Percentiles rank a stretch among this genome's conserved stretches.
phyloP scores from a whole-genome alignment of 2,888 invertebrate species.

The Tetragnatha montana region DNA sequence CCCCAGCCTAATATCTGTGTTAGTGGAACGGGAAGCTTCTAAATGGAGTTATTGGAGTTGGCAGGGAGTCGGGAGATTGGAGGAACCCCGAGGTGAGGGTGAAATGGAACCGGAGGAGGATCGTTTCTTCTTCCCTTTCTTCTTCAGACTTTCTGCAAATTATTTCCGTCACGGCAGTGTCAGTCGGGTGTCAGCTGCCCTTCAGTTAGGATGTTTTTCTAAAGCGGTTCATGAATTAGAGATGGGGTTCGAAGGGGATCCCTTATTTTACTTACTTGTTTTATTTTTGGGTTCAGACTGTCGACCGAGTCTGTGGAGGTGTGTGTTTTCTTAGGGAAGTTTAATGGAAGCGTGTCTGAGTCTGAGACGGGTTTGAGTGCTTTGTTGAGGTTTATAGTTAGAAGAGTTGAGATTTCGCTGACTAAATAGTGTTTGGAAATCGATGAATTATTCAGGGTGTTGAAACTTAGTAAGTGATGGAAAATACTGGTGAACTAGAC shows the following conservation, averaged over 20 bases:
- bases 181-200: constrained; percentile 39
- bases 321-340: no score
- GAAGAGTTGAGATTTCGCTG: no score
- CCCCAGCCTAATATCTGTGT: constrained; percentile 24
- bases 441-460: no score
- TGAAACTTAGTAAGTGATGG: no score
- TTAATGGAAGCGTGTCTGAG: no score
- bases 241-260: constrained; percentile 6
- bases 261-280: constrained; percentile 8
- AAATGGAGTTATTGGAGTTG: constrained; percentile 43
- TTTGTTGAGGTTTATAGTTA: no score
- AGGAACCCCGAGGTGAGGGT: constrained; percentile 26
- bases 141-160: constrained; percentile 27
- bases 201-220: constrained; percentile 34
- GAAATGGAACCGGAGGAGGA: constrained; percentile 7
- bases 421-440: no score
- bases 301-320: no score
- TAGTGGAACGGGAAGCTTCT: constrained; percentile 11
- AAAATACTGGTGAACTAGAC: no score
- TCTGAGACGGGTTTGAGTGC: no score
- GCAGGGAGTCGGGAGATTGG: constrained; percentile 29
- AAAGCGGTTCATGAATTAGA: constrained; percentile 46
- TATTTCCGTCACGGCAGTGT: constrained; percentile 55
- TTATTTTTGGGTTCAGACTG: no score
- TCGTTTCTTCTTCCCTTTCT: background rate